A percentile compares a stretch with the other conserved stretches of the same genome.
Conservation (phyloP, 2,113 vertebrate genomes). For the Dolichallabes microphthalmus region DNA sequence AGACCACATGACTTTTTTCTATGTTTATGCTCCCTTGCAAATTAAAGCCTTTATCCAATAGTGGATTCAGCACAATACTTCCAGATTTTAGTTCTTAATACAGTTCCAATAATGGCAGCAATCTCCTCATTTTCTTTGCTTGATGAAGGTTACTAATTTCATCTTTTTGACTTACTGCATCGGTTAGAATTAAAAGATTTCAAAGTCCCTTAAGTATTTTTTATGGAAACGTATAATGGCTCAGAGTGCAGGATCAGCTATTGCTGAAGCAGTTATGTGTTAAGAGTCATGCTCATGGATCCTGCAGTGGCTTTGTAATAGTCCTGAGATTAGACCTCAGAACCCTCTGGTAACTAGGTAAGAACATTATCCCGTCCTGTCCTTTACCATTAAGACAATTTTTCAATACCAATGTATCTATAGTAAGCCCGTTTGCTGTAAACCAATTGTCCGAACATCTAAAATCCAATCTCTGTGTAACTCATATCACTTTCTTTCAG, state of each 20-base stretch:
- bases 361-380: background rate
- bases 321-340: background rate
- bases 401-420: background rate
- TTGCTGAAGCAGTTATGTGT: background rate
- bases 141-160: too few species aligned
- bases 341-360: background rate
- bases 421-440: background rate
- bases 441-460: background rate
- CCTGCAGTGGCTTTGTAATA: background rate
- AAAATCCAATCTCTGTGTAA: background rate
- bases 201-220: too few species aligned
- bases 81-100: too few species aligned
- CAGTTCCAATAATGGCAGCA: too few species aligned
- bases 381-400: background rate
- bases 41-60: too few species aligned
- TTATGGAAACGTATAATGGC: background rate
- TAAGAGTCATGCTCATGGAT: background rate
- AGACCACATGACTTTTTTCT: too few species aligned
- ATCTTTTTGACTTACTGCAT: too few species aligned
- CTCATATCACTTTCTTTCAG: background rate
- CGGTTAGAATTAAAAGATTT: too few species aligned
- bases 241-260: background rate
- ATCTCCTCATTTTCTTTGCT: too few species aligned
- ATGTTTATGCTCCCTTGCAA: too few species aligned
- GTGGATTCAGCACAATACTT: too few species aligned